A percentile compares a stretch with the other conserved stretches of the same genome.
phyloP scores from a whole-genome alignment of 2,113 vertebrate species.

The Carlito syrichta region DNA sequence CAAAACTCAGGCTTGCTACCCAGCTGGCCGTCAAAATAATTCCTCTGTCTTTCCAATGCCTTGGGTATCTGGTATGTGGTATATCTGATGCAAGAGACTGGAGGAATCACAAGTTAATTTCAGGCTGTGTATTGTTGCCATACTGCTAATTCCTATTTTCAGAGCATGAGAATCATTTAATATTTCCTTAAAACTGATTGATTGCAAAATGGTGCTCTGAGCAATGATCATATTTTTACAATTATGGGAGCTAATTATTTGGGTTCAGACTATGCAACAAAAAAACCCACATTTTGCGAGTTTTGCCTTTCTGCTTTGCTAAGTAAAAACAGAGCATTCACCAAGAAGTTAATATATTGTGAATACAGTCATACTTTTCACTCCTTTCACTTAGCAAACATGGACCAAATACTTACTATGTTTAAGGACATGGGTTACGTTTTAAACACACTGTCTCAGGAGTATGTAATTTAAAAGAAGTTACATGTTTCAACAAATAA shows the following conservation, averaged over 20 bases:
- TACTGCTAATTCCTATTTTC: neutral
- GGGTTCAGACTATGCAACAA: neutral
- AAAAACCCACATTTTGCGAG: neutral
- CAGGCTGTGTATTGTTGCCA: neutral
- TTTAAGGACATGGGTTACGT: neutral
- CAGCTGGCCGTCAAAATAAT: neutral
- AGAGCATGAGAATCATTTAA: neutral
- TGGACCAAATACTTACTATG: neutral
- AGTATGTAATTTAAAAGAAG: neutral
- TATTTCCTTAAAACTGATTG: neutral
- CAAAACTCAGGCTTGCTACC: neutral
- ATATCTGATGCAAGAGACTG: neutral
- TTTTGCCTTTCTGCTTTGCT: neutral
- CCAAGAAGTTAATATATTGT: neutral
- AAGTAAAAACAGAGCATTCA: neutral
- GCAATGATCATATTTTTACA: neutral
- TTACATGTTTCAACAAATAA: neutral
- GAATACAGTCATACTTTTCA: neutral
- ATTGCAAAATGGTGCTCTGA: neutral
- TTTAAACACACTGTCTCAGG: neutral
- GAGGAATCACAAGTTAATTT: neutral
- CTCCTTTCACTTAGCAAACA: neutral
- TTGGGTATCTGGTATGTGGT: accelerated
- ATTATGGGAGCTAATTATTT: neutral
- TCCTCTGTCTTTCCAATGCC: neutral